Evolutionary conservation across 1,140 invertebrate genomes (phyloP).

Genomic region (Bombus confusus): DNA sequence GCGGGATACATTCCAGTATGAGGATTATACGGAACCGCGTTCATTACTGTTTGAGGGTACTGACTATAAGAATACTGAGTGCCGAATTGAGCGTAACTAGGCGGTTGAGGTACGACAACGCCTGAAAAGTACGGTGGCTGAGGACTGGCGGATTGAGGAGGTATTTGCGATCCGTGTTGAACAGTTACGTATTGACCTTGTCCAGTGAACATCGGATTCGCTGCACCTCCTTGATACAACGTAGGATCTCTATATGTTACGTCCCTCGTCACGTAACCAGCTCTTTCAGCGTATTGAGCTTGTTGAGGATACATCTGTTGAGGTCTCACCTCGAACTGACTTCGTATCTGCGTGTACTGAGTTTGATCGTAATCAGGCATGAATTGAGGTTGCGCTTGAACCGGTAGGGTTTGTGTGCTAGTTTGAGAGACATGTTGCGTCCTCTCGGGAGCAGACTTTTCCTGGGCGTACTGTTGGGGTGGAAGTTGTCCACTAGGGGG

Average conservation of each 20-base stretch:
- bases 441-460: slow-evolving; percentile 71
- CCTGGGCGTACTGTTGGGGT: slow-evolving; percentile 72
- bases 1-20: slow-evolving; percentile 72
- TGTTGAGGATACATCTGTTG: slow-evolving; percentile 74
- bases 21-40: slow-evolving; percentile 74
- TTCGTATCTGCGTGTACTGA: slow-evolving; percentile 78
- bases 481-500: slow-evolving; percentile 71
- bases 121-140: slow-evolving; percentile 76
- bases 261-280: slow-evolving; percentile 77
- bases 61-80: slow-evolving; percentile 77
- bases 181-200: slow-evolving; percentile 78
- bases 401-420: slow-evolving; percentile 75
- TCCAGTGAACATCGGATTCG: slow-evolving; percentile 73
- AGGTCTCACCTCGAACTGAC: slow-evolving; percentile 76
- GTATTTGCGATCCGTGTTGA: slow-evolving; percentile 73
- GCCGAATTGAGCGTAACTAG: slow-evolving; percentile 74
- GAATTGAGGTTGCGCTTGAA: slow-evolving; percentile 77
- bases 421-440: slow-evolving; percentile 76
- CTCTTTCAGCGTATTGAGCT: slow-evolving; percentile 74
- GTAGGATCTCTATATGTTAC: slow-evolving; percentile 73
- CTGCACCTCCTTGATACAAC: slow-evolving; percentile 71
- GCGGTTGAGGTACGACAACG: slow-evolving; percentile 70
- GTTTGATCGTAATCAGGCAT: slow-evolving; percentile 74
- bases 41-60: slow-evolving; percentile 78
- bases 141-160: slow-evolving; percentile 75